phyloP scores from a whole-genome alignment of 2,888 invertebrate genomes.

The Eumerus sabulonum region DNA sequence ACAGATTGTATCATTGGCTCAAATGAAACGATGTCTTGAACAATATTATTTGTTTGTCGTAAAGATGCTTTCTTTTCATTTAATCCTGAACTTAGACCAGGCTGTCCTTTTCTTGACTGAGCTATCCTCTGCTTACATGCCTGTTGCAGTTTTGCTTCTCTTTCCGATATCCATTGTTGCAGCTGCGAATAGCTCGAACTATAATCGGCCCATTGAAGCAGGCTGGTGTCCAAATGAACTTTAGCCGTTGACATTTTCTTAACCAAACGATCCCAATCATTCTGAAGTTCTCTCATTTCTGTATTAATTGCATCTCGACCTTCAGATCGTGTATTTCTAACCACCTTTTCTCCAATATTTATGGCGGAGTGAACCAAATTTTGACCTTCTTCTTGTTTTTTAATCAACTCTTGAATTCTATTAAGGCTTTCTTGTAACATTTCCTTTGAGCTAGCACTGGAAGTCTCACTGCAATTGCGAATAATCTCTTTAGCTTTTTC shows the following conservation, averaged over 20 bases:
- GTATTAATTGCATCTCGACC: conserved; percentile 92
- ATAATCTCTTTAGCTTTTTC: conserved; percentile 91
- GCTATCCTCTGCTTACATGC: conserved; percentile 91
- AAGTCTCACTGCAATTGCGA: conserved; percentile 88
- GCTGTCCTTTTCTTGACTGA: conserved; percentile 88
- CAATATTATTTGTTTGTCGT: conserved; percentile 94
- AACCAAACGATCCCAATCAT: conserved; percentile 94
- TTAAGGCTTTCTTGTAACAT: conserved; percentile 89
- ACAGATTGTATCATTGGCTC: conserved; percentile 98
- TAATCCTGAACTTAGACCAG: conserved; percentile 87
- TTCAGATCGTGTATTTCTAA: conserved; percentile 92
- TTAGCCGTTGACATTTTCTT: conserved; percentile 95
- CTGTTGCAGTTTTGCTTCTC: conserved; percentile 94
- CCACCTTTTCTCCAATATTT: conserved; percentile 93
- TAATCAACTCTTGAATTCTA: conserved; percentile 88
- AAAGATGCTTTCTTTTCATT: conserved; percentile 94
- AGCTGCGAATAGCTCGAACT: conserved; percentile 95
- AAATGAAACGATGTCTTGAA: conserved; percentile 97
- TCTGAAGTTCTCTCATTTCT: conserved; percentile 93
- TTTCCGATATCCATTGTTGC: conserved; percentile 96
- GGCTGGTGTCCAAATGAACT: conserved; percentile 92
- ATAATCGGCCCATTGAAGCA: conserved; percentile 97
- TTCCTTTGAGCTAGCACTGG: conserved; percentile 89
- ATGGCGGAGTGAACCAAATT: conserved; percentile 91
- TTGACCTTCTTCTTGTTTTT: conserved; percentile 92